Conservation (phyloP, 2,113 vertebrate species). For the Meles meles region DNA sequence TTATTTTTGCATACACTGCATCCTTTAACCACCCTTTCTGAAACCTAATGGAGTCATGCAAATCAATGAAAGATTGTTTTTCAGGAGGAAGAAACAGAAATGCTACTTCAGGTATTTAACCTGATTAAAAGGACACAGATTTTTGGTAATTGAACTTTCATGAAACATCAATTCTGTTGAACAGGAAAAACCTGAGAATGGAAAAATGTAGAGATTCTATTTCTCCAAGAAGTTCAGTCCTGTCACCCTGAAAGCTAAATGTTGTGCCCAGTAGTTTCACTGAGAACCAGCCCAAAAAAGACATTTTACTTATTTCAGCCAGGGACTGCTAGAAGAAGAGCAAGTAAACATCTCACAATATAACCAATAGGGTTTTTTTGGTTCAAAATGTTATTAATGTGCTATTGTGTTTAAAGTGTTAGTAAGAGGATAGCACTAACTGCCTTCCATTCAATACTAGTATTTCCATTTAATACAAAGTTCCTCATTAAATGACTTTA, state of each 20-base stretch:
- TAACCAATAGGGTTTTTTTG: neutral
- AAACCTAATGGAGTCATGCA: neutral
- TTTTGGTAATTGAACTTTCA: neutral
- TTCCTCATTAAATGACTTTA: neutral
- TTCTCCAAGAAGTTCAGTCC: neutral
- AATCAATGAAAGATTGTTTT: neutral
- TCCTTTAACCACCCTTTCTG: neutral
- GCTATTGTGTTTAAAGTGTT: neutral
- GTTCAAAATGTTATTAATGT: neutral
- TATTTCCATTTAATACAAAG: conserved; percentile 14
- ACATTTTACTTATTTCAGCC: neutral
- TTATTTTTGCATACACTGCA: neutral
- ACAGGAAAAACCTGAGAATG: neutral
- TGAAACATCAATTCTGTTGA: neutral
- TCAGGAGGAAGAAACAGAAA: conserved; percentile 1
- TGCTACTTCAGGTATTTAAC: neutral
- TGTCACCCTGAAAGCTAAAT: neutral
- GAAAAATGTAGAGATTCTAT: neutral
- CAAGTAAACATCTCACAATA: neutral
- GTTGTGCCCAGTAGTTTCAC: neutral
- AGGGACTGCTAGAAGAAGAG: neutral
- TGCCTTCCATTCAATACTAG: neutral
- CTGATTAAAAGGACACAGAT: neutral
- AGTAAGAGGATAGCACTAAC: neutral
- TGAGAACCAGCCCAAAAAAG: neutral